phyloP scores from a whole-genome alignment of 2,888 invertebrate species.

The Liodrosophila aerea region DNA sequence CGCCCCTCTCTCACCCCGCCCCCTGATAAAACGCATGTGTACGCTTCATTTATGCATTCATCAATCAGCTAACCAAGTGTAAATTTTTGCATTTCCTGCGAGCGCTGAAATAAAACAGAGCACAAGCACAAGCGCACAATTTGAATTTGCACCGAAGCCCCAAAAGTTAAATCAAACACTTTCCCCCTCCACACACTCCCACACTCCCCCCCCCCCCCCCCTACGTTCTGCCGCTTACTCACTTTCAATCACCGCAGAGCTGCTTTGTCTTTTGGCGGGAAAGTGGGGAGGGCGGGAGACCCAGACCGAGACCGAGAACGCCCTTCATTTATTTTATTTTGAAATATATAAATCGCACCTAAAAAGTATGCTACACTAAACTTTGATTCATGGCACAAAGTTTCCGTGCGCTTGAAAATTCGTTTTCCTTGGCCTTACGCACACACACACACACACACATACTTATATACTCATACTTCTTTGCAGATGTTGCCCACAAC shows the following conservation, averaged over 20 bases:
- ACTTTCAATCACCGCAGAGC: constrained; percentile 39
- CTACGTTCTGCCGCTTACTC: not conserved
- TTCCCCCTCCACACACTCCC: not conserved
- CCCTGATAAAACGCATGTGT: constrained; percentile 66
- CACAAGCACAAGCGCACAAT: constrained; percentile 43
- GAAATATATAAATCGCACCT: constrained; percentile 80
- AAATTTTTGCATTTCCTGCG: constrained; percentile 78
- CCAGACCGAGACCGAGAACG: constrained; percentile 40
- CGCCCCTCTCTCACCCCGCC: not conserved
- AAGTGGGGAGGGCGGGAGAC: not conserved
- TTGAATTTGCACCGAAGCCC: constrained; percentile 64
- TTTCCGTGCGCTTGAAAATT: constrained; percentile 75
- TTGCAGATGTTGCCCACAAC: constrained; percentile 75
- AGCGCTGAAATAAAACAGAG: constrained; percentile 72
- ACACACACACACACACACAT: constrained; percentile 34
- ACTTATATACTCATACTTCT: constrained; percentile 43
- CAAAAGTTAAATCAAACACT: constrained; percentile 57
- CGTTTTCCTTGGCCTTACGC: constrained; percentile 69
- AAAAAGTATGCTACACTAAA: constrained; percentile 77
- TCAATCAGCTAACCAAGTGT: constrained; percentile 81
- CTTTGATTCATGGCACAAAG: constrained; percentile 77
- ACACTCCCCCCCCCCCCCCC: not conserved
- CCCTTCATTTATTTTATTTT: constrained; percentile 80
- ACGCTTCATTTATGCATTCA: constrained; percentile 80
- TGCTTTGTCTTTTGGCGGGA: constrained; percentile 66